A percentile compares a stretch with the other conserved stretches of the same genome.
phyloP scores from a whole-genome alignment of 2,113 vertebrate genomes.

The Oreochromis tanganicae region DNA sequence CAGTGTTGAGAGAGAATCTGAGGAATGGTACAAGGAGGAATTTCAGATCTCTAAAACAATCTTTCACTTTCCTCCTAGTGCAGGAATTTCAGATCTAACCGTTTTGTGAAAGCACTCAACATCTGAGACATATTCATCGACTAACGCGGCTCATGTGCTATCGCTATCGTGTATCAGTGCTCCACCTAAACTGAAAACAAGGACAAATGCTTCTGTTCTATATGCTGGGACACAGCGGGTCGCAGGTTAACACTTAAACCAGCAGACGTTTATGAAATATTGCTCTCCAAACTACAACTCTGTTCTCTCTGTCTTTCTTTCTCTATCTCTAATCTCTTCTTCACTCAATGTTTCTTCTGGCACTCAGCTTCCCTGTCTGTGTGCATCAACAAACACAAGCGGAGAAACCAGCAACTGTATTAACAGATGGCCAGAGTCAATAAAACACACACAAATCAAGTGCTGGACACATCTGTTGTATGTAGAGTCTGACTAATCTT shows the following conservation, averaged over 20 bases:
- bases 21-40: conserved; percentile 48
- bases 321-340: conserved; percentile 37
- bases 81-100: conserved; percentile 42
- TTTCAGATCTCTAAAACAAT: conserved; percentile 59
- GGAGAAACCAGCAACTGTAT: conserved; percentile 75
- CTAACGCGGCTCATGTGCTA: neutral
- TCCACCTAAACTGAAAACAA: neutral
- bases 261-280: conserved; percentile 44
- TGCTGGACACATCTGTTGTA: conserved; percentile 71
- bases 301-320: conserved; percentile 10
- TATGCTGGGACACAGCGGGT: conserved; percentile 1
- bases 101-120: conserved; percentile 31
- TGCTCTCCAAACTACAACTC: conserved; percentile 8
- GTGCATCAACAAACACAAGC: conserved; percentile 72
- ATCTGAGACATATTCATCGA: conserved; percentile 58
- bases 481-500: conserved; percentile 61
- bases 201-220: conserved; percentile 1
- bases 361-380: conserved; percentile 58
- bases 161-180: neutral
- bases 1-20: conserved; percentile 42
- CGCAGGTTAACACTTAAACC: conserved; percentile 36
- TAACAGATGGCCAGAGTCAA: conserved; percentile 82
- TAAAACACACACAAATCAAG: conserved; percentile 77
- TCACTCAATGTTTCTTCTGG: conserved; percentile 63
- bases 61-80: conserved; percentile 58